A percentile compares a stretch with the other conserved stretches of the same genome.
Evolutionary conservation across 2,113 vertebrate species (phyloP).

Genomic region (Lota lota): DNA sequence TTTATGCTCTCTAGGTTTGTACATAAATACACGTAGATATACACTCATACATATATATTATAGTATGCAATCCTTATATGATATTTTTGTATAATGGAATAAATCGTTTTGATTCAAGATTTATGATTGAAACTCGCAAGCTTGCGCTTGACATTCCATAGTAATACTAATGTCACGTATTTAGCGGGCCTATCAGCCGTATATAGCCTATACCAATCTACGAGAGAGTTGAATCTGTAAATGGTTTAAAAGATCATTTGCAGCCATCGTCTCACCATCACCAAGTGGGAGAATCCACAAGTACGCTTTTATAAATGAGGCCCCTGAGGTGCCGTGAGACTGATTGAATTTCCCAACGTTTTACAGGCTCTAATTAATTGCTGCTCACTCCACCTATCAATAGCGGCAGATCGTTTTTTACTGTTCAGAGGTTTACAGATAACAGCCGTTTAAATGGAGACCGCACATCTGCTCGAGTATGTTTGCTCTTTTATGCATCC

Average conservation of each 20-base stretch:
- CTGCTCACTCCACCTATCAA: slow-evolving; percentile 28
- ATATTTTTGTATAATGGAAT: no score
- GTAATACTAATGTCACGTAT: no score
- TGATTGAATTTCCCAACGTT: slow-evolving; percentile 47
- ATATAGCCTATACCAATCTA: no score
- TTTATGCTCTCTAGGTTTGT: no score
- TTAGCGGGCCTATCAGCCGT: no score
- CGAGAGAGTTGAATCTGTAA: slow-evolving; percentile 10
- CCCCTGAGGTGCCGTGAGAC: slow-evolving; percentile 18
- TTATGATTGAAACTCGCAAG: no score
- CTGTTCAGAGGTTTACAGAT: slow-evolving; percentile 16
- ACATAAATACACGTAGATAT: no score
- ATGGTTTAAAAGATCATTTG: not conserved
- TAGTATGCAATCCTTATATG: no score
- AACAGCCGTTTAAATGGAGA: not conserved
- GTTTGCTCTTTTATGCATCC: not conserved
- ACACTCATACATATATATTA: no score
- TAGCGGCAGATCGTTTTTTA: slow-evolving; percentile 33
- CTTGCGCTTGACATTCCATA: no score
- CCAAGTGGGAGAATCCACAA: slow-evolving; percentile 12
- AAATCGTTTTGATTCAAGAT: no score
- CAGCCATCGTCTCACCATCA: slow-evolving; percentile 3
- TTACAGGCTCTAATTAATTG: slow-evolving; percentile 49
- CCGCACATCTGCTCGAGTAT: slow-evolving; percentile 2
- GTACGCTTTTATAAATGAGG: slow-evolving; percentile 36